phyloP scores from a whole-genome alignment of 2,113 vertebrate species.

The Entelurus aequoreus region DNA sequence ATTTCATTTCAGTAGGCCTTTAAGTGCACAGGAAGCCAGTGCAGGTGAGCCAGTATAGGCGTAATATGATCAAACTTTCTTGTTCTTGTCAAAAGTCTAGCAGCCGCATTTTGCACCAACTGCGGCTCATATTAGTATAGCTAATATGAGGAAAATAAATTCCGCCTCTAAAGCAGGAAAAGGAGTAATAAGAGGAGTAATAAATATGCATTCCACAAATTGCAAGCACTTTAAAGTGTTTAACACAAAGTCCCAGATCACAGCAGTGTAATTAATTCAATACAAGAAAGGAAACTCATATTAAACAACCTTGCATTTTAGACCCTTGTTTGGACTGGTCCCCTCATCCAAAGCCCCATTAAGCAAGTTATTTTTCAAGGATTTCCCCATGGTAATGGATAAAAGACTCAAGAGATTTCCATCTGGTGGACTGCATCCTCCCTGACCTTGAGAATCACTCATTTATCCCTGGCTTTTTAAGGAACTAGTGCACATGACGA shows the following conservation, averaged over 20 bases:
- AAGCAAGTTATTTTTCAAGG: conserved; percentile 24
- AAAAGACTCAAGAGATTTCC: conserved; percentile 40
- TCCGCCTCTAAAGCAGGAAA: too few relatives aligned
- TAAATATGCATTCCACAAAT: neutral
- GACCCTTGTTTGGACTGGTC: conserved; percentile 12
- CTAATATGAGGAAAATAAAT: too few relatives aligned
- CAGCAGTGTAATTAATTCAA: neutral
- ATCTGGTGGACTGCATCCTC: conserved; percentile 19
- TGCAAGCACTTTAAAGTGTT: too few relatives aligned
- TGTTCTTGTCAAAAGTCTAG: too few relatives aligned
- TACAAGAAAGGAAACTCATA: neutral
- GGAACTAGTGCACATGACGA: conserved; percentile 28
- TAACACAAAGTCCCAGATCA: neutral
- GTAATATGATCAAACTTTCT: too few relatives aligned
- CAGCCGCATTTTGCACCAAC: too few relatives aligned
- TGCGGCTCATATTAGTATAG: too few relatives aligned
- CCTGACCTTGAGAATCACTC: conserved; percentile 53
- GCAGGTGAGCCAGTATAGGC: too few relatives aligned
- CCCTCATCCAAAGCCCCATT: conserved; percentile 5
- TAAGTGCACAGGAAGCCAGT: too few relatives aligned
- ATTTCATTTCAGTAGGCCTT: too few relatives aligned
- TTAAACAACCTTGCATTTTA: conserved; percentile 6
- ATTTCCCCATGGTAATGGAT: conserved; percentile 29
- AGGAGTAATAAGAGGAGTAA: neutral
- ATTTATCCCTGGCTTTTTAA: conserved; percentile 45